A percentile compares a stretch with the other conserved stretches of the same genome.
Evolutionary conservation across 2,113 vertebrate genomes (phyloP).

Genomic region (Nothoprocta perdicaria): DNA sequence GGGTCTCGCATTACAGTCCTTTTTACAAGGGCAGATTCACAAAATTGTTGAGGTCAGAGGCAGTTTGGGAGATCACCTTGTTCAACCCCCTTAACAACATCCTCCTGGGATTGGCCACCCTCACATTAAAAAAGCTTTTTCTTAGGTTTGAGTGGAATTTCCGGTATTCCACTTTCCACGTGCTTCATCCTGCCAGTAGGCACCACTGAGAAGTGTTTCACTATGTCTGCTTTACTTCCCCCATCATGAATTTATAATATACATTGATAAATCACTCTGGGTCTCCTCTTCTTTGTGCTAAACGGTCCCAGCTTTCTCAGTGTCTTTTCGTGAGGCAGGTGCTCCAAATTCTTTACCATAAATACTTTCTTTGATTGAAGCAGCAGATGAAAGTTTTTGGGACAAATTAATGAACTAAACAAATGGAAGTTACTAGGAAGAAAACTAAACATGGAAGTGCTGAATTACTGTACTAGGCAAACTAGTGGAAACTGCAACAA

Average conservation of each 20-base stretch:
- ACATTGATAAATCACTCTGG: neutral
- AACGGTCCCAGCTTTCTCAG: neutral
- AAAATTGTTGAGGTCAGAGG: neutral
- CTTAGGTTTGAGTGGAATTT: neutral
- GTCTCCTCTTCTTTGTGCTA: neutral
- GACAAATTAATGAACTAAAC: neutral
- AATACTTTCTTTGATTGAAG: neutral
- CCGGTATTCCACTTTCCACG: neutral
- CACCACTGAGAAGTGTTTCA: neutral
- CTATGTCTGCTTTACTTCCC: neutral
- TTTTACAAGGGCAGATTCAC: neutral
- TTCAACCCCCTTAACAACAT: neutral
- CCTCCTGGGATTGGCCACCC: neutral
- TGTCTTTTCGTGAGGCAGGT: neutral
- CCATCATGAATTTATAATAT: neutral
- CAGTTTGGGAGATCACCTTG: neutral
- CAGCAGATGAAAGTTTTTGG: neutral
- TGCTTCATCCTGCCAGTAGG: neutral
- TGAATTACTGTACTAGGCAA: neutral
- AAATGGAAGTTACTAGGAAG: neutral
- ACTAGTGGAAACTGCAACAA: neutral
- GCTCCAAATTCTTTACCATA: neutral
- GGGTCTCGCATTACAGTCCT: neutral
- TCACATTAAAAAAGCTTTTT: neutral
- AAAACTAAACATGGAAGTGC: rapidly evolving